Percentiles rank a stretch among this genome's conserved stretches.
Evolutionary conservation across 1,140 invertebrate genomes (phyloP).

Genomic region (Drosophila nikananu): DNA sequence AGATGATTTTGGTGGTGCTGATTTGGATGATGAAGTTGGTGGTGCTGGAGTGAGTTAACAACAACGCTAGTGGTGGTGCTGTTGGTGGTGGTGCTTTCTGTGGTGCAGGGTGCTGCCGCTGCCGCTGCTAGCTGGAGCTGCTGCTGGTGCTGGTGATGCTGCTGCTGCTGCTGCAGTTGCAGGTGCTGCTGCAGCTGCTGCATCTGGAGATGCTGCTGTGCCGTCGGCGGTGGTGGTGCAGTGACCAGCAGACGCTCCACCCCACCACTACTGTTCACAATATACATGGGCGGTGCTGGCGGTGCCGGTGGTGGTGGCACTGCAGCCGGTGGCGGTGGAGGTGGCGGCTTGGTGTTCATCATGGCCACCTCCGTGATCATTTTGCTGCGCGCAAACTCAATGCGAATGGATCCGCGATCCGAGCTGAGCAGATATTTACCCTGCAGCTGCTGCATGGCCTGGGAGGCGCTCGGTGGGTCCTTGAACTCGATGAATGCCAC

Average conservation of each 20-base stretch:
- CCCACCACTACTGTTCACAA: slow-evolving; percentile 64
- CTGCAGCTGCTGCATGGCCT: slow-evolving; percentile 96
- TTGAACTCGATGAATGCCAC: slow-evolving; percentile 99
- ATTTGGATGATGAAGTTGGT: slow-evolving; percentile 85
- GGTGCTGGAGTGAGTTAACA: slow-evolving; percentile 85
- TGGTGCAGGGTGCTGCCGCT: slow-evolving; percentile 46
- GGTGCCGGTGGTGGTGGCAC: slow-evolving; percentile 20
- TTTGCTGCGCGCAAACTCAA: slow-evolving; percentile 99
- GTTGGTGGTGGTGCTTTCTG: slow-evolving; percentile 80
- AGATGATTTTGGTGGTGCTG: slow-evolving; percentile 85
- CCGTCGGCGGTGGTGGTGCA: slow-evolving; percentile 31
- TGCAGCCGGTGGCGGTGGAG: slow-evolving; percentile 23
- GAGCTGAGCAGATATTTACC: slow-evolving; percentile 97
- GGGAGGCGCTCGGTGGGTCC: slow-evolving; percentile 94
- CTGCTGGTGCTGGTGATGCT: slow-evolving; percentile 48
- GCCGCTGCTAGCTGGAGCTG: slow-evolving; percentile 45
- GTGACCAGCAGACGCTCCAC: slow-evolving; percentile 41
- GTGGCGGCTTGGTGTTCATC: slow-evolving; percentile 47
- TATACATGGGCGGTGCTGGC: slow-evolving; percentile 43
- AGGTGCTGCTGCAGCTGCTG: slow-evolving; percentile 53
- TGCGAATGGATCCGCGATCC: slow-evolving; percentile 97
- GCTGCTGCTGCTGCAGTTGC: slow-evolving; percentile 44
- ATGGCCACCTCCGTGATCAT: slow-evolving; percentile 88
- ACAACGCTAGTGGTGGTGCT: slow-evolving; percentile 80
- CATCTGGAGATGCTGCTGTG: slow-evolving; percentile 59